Conservation (phyloP, 2,888 invertebrate genomes). For the Linyphia triangularis region DNA sequence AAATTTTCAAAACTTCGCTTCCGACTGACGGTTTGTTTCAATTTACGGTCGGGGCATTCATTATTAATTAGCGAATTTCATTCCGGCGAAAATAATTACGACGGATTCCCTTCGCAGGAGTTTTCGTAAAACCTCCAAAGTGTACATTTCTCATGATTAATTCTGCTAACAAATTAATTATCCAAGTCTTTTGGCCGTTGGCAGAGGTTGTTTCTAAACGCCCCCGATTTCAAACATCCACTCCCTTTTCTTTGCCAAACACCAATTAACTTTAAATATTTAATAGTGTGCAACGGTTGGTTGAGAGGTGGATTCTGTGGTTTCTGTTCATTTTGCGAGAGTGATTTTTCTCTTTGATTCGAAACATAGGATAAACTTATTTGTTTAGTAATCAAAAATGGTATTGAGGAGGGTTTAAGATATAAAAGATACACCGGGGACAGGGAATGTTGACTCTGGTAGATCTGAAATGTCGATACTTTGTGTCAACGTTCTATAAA, state of each 20-base stretch:
- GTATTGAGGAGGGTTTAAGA: neutral
- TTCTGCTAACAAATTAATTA: conserved; percentile 71
- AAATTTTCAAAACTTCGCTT: conserved; percentile 58
- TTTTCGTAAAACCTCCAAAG: conserved; percentile 54
- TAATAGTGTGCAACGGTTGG: conserved; percentile 16
- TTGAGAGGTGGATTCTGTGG: neutral
- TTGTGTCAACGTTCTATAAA: too few species aligned
- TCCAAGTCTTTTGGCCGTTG: conserved; percentile 54
- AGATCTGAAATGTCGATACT: neutral
- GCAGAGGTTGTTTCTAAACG: conserved; percentile 20
- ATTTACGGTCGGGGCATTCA: conserved; percentile 59
- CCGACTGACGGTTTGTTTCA: conserved; percentile 64
- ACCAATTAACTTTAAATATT: conserved; percentile 68
- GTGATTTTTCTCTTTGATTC: conserved; percentile 2
- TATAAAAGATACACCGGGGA: neutral
- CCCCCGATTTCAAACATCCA: conserved; percentile 11
- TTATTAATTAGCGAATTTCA: conserved; percentile 70
- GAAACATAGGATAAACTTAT: neutral
- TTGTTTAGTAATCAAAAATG: neutral
- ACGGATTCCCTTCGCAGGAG: conserved; percentile 35
- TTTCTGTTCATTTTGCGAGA: neutral
- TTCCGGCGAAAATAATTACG: conserved; percentile 68
- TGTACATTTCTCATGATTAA: conserved; percentile 71
- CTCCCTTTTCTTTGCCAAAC: conserved; percentile 17
- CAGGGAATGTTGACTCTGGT: neutral